Evolutionary conservation across 2,797 vertebrate genomes (phyloP).

Genomic region (Fringilla coelebs): DNA sequence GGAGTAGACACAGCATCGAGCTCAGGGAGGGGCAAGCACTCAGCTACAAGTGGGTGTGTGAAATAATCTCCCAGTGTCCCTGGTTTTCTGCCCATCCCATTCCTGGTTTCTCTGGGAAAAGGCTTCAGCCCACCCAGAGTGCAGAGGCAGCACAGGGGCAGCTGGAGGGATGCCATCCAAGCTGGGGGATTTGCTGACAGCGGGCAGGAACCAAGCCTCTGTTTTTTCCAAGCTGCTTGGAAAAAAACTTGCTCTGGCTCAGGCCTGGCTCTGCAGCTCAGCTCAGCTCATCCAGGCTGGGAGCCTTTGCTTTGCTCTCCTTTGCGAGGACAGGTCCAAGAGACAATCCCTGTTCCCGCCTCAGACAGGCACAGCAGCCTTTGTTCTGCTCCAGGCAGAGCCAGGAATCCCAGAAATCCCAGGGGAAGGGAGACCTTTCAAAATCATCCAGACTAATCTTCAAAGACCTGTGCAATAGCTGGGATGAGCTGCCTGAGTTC

Average conservation of each 20-base stretch:
- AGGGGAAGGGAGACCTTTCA: neutral
- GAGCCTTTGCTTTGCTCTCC: neutral
- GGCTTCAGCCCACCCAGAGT: conserved; percentile 27
- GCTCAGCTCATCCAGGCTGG: neutral
- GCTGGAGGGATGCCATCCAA: neutral
- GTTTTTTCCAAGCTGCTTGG: neutral
- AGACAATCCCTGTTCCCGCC: neutral
- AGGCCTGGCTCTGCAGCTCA: neutral
- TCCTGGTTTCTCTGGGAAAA: conserved; percentile 33
- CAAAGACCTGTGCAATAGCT: neutral
- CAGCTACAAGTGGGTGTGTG: neutral
- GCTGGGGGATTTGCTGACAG: neutral
- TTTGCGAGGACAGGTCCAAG: neutral
- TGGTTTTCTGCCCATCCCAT: neutral
- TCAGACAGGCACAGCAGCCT: conserved; percentile 2
- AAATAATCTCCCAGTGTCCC: neutral
- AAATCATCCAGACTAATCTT: neutral
- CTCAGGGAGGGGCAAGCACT: neutral
- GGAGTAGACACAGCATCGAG: rapidly evolving
- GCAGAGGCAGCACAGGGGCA: conserved; percentile 13
- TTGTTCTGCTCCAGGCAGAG: neutral
- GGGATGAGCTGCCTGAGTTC: neutral
- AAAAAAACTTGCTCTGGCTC: neutral
- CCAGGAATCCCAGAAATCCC: neutral
- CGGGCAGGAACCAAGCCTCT: neutral